Evolutionary conservation across 2,797 vertebrate genomes (phyloP).

Genomic region (Diceros bicornis): DNA sequence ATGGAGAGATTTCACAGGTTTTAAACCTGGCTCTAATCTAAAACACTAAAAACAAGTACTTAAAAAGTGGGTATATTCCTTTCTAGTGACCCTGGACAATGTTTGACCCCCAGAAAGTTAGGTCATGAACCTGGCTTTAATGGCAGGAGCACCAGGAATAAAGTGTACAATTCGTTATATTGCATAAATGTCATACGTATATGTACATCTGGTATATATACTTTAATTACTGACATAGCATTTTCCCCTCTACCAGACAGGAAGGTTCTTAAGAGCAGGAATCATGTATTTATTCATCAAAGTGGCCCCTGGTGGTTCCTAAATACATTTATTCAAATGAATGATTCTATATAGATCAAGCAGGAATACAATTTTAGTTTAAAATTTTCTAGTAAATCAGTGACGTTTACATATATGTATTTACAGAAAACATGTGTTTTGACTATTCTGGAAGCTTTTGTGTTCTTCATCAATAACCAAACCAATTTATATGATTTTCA

Average conservation of each 20-base stretch:
- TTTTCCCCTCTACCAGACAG: background rate
- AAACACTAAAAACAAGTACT: background rate
- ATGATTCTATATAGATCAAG: background rate
- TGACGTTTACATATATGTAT: background rate
- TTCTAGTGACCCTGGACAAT: background rate
- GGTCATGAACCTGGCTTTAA: background rate
- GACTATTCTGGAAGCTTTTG: background rate
- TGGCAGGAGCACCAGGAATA: background rate
- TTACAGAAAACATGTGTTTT: background rate
- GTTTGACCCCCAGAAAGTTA: background rate
- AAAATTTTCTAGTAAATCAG: background rate
- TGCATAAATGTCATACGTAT: background rate
- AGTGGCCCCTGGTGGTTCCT: background rate
- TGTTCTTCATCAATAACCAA: background rate
- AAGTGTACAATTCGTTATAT: background rate
- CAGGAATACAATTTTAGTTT: constrained; percentile 8
- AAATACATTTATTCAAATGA: background rate
- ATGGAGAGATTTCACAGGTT: background rate
- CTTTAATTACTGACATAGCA: background rate
- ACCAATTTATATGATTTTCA: background rate
- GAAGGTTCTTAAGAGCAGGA: background rate
- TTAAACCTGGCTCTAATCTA: background rate
- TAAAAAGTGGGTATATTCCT: background rate
- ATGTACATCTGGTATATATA: background rate
- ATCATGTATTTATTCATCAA: background rate